Percentiles rank a stretch among this genome's conserved stretches.
phyloP scores from a whole-genome alignment of 2,888 invertebrate genomes.

The Plusia festucae region DNA sequence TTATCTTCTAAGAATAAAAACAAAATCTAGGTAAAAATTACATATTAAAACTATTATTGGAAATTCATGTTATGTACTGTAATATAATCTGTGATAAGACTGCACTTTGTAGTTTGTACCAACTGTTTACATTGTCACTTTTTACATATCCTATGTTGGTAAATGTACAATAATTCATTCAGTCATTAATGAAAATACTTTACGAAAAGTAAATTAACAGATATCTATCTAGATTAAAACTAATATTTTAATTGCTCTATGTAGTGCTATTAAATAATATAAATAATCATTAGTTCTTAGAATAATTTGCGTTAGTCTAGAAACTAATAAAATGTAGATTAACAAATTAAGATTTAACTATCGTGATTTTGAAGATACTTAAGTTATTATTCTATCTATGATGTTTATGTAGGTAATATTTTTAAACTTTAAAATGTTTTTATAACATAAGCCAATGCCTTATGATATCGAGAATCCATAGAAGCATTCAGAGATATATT shows the following conservation, averaged over 20 bases:
- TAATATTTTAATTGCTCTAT: constrained; percentile 1
- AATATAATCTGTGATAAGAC: too few species aligned
- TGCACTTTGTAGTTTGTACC: too few species aligned
- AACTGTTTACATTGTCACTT: too few species aligned
- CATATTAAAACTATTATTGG: too few species aligned
- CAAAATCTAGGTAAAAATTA: too few species aligned
- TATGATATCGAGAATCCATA: background rate
- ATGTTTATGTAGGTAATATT: background rate
- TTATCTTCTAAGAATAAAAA: too few species aligned
- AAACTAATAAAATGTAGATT: background rate
- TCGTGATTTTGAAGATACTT: background rate
- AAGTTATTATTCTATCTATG: background rate
- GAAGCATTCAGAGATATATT: too few species aligned
- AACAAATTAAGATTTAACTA: background rate
- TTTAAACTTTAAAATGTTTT: background rate
- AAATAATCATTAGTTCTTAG: background rate
- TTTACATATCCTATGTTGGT: too few species aligned
- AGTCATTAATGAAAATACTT: too few species aligned
- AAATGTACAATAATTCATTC: too few species aligned
- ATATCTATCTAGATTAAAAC: background rate
- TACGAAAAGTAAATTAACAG: background rate
- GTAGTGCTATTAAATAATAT: background rate
- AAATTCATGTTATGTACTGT: too few species aligned
- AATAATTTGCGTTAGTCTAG: background rate
- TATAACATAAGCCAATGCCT: background rate